Base-by-base conservation (phyloP, 2,797 vertebrate species). In the Galagoides demidoff region DNA sequence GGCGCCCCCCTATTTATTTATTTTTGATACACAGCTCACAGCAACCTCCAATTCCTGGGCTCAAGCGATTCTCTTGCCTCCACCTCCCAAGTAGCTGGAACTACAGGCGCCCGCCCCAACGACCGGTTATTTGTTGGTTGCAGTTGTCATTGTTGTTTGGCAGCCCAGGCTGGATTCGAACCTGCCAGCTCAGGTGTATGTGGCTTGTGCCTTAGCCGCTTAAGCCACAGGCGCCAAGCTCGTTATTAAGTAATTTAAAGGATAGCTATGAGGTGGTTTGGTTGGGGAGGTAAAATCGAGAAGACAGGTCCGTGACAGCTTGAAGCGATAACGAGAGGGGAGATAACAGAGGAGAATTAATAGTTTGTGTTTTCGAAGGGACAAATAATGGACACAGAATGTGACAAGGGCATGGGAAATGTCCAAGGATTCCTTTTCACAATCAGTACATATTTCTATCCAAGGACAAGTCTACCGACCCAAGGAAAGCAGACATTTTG, bases 231-330 rank as follows among this genome's bases (percentile, higher is more conserved):
- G 45, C 45, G 45, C 12, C 45, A 39, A 39, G 39, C 39, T 39
- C 39, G 86, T 29, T 45, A 7, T 91, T 77, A 59, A 76, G n/a
- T 83, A 81, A 93, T 66, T 90, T 61, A 70, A 86, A 78, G 55
- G 39, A 63, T 34, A 55, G 29, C 5, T 55, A 23, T 59, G 63
- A 78, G 16, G 37, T 6, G 14, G 25, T 59, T 81, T 81, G 77
- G 52, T 61, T 27, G 59, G 19, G 16, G 57, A 85, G n/a, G 23
- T 77, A 45, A 87, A 81, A 31, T 11, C 79, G 45, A 22, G 77
- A 79, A 89, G 37, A 64, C 39, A 66, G n/a, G 6, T 63, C 73
- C 49, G 4, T 31, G 64, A 71, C 37, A 55, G 5, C 57, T 68
- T 71, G 73, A 52, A 73, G 70, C 73, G 23, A 34, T 10, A 66